phyloP scores from a whole-genome alignment of 2,888 invertebrate genomes.

The Drosophila histrio region DNA sequence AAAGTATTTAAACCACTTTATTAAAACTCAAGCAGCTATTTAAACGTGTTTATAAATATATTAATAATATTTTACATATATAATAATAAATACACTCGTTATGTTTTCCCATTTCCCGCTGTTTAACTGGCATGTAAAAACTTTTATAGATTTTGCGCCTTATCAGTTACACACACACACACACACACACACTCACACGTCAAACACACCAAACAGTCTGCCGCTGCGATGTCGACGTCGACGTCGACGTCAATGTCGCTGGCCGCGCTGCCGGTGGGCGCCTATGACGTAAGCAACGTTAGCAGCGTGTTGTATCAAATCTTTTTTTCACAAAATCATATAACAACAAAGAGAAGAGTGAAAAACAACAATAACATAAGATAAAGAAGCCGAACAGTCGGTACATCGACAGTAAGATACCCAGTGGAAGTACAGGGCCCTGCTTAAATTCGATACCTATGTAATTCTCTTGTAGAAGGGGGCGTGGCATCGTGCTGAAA shows the following conservation, averaged over 20 bases:
- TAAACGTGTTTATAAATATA: neutral
- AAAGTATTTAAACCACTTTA: neutral
- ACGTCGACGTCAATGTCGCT: slow-evolving; percentile 14
- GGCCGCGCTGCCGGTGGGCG: slow-evolving; percentile 24
- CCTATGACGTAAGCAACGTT: slow-evolving; percentile 66
- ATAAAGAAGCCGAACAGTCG: too few species aligned
- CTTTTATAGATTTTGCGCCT: slow-evolving; percentile 57
- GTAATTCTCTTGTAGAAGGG: too few species aligned
- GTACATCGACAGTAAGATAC: too few species aligned
- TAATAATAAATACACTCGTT: neutral
- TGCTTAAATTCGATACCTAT: too few species aligned
- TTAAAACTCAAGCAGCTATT: neutral
- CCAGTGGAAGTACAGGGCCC: too few species aligned
- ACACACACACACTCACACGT: neutral
- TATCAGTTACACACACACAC: slow-evolving; percentile 56
- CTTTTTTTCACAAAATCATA: slow-evolving; percentile 49
- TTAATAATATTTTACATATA: neutral
- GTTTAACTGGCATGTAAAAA: slow-evolving; percentile 45
- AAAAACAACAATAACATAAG: slow-evolving; percentile 16
- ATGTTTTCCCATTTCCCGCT: slow-evolving; percentile 15
- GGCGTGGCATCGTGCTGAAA: too few species aligned
- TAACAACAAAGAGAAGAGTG: slow-evolving; percentile 20
- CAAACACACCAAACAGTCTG: slow-evolving; percentile 8
- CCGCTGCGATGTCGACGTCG: slow-evolving; percentile 5
- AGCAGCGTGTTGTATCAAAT: slow-evolving; percentile 63